Evolutionary conservation across 2,888 invertebrate species (phyloP), one percentile per base, ranked within the genome.

Genomic region (Ligdia adustata): DNA sequence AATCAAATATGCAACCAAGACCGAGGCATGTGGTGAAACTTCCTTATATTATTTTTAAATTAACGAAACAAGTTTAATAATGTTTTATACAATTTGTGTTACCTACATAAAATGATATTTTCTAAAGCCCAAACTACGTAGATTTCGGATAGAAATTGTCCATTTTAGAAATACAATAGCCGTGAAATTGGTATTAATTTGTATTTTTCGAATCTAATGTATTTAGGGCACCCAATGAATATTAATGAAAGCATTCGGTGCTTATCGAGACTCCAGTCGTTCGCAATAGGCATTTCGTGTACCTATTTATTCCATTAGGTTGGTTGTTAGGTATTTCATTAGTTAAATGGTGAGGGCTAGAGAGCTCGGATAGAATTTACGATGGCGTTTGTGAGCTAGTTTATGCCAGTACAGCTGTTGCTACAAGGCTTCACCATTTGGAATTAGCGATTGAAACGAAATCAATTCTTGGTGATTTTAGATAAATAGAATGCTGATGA

Each of bases 151-250:
- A 11, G 27, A 27, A n/a, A 29, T 39, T 34, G 6, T 6, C 22
- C 11, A 6, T 35, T 22, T 40, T 4, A 6, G 12, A n/a, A 22
- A 37, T 20, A 28, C 26, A 43, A 43, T 45, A 29, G 15, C 27
- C 16, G 27, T 22, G 18, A 49, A 52, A 49, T 53, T 41, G 41
- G 32, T 35, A 16, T 9, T 24, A 22, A 34, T 45, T 39, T 39
- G 22, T 39, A 34, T 31, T 26, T 18, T 34, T 40, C 34, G 40
- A 20, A 3, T 9, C 15, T 22, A n/a, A 2, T 11, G 33, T 33
- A 34, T 52, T 28, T 26, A 16, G 35, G 32, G 12, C 28, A 32
- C n/a, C 27, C 20, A 40, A 43, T 53, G 40, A 41, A 53, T 49
- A 44, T 27, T 26, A 52, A 56, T 44, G 41, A 13, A 27, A 26